Percentiles rank a stretch among this genome's conserved stretches.
Evolutionary conservation across 2,888 invertebrate species (phyloP).

Genomic region (Zeuzera pyrina): DNA sequence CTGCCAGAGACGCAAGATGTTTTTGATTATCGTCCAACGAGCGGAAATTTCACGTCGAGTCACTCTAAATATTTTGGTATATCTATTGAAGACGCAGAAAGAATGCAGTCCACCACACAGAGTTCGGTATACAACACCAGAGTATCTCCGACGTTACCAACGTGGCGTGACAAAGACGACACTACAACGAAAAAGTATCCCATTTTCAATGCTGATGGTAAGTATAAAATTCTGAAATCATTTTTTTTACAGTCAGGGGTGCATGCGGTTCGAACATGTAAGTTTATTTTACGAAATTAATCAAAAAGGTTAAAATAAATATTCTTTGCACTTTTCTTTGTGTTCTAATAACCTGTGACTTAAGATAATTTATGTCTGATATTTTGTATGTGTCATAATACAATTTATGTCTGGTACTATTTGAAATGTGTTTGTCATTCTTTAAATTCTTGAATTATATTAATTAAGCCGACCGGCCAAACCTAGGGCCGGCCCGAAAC

Average conservation of each 20-base stretch:
- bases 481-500: too few species aligned
- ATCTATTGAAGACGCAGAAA: slow-evolving; percentile 74
- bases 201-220: slow-evolving; percentile 52
- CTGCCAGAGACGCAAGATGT: slow-evolving; percentile 33
- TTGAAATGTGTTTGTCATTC: too few species aligned
- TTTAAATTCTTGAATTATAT: too few species aligned
- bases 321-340: too few species aligned
- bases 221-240: slow-evolving; percentile 25
- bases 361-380: too few species aligned
- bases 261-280: slow-evolving; percentile 3
- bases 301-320: too few species aligned
- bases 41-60: slow-evolving; percentile 70
- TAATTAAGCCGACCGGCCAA: too few species aligned
- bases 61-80: slow-evolving; percentile 76
- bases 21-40: slow-evolving; percentile 23
- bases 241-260: background rate
- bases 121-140: slow-evolving; percentile 62
- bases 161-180: slow-evolving; percentile 55
- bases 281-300: too few species aligned
- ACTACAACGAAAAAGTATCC: slow-evolving; percentile 60
- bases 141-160: slow-evolving; percentile 77
- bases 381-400: too few species aligned
- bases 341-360: too few species aligned
- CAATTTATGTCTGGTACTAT: background rate
- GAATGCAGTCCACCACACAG: slow-evolving; percentile 64